phyloP scores from a whole-genome alignment of 2,113 vertebrate genomes.

The Petaurus breviceps region DNA sequence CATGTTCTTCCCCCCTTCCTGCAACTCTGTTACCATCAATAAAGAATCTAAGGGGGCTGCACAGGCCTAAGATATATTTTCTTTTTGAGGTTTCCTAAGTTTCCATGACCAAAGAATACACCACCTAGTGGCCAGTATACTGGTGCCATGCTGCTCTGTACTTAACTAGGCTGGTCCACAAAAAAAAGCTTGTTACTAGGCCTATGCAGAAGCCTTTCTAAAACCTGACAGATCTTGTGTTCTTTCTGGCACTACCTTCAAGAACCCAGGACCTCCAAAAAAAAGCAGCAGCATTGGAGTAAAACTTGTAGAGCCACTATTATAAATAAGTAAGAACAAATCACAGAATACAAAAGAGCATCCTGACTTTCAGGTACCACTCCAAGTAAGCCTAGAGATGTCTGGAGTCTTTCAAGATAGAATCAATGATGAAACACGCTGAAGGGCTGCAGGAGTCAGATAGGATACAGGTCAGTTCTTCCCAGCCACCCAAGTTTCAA shows the following conservation, averaged over 20 bases:
- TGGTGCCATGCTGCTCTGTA: neutral
- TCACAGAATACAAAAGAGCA: conserved; percentile 31
- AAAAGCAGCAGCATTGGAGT: neutral
- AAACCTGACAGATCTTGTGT: neutral
- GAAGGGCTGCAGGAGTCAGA: neutral
- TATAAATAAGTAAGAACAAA: neutral
- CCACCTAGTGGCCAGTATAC: neutral
- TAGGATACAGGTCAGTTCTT: neutral
- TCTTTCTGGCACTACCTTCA: neutral
- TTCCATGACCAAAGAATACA: neutral
- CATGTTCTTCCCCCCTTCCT: neutral
- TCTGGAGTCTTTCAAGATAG: neutral
- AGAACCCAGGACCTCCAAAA: neutral
- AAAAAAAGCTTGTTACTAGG: neutral
- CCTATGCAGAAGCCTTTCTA: neutral
- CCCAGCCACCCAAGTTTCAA: neutral
- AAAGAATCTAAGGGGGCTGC: neutral
- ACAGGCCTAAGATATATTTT: neutral
- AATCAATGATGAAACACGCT: neutral
- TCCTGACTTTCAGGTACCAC: neutral
- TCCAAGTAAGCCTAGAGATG: conserved; percentile 35
- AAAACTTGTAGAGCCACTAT: neutral
- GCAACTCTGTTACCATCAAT: neutral
- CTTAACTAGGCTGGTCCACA: neutral
- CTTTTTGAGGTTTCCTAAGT: neutral